phyloP scores from a whole-genome alignment of 2,113 vertebrate genomes.

The Mesoclemmys tuberculata region DNA sequence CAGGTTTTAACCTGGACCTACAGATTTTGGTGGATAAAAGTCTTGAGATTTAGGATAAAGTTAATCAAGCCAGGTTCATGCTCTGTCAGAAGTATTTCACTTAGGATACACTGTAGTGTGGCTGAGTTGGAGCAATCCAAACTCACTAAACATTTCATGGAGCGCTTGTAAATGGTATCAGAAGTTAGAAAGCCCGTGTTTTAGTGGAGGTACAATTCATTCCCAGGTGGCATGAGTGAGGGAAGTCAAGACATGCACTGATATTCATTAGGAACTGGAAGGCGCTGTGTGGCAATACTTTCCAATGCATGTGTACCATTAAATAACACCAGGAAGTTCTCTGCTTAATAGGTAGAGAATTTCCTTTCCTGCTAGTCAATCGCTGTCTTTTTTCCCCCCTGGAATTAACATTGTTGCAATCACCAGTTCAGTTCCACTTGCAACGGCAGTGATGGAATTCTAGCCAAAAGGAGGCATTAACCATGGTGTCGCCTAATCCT shows the following conservation, averaged over 20 bases:
- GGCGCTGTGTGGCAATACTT: neutral
- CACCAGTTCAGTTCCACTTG: neutral
- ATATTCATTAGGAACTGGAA: conserved; percentile 47
- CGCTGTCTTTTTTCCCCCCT: neutral
- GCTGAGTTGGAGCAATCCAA: neutral
- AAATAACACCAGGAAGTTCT: neutral
- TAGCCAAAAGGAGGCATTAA: neutral
- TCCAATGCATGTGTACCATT: neutral
- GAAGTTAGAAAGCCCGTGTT: neutral
- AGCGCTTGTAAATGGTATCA: neutral
- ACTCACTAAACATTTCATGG: neutral
- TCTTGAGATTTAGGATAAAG: neutral
- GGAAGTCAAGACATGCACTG: conserved; percentile 9
- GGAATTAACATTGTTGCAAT: neutral
- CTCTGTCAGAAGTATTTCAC: neutral
- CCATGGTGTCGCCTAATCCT: neutral
- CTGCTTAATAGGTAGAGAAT: neutral
- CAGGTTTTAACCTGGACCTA: neutral
- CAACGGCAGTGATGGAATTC: neutral
- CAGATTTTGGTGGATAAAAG: neutral
- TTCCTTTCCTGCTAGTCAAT: too few relatives aligned
- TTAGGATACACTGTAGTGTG: neutral
- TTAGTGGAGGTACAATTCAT: neutral
- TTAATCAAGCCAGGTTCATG: neutral
- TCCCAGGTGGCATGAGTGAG: neutral